A percentile compares a stretch with the other conserved stretches of the same genome.
Conservation (phyloP, 2,113 vertebrate species). For the Microtus ochrogaster region DNA sequence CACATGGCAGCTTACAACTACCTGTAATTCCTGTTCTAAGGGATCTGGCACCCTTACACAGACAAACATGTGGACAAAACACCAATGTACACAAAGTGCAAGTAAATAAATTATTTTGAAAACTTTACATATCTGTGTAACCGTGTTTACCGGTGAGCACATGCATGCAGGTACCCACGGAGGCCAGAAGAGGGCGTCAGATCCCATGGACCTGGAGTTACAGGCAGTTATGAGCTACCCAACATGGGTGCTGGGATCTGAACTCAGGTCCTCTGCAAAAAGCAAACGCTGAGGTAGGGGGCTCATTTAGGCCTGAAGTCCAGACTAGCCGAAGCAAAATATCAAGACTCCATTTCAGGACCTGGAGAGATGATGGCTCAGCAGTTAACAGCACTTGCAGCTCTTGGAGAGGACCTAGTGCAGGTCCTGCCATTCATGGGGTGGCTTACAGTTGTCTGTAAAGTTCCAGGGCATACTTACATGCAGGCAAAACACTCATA, state of each 20-base stretch:
- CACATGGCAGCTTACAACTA: too few species aligned
- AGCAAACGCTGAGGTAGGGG: neutral
- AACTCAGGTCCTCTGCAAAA: neutral
- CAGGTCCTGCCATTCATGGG: neutral
- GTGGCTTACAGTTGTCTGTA: neutral
- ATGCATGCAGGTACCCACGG: neutral
- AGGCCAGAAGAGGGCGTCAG: neutral
- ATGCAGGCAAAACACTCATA: neutral
- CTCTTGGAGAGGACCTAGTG: neutral
- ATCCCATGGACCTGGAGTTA: neutral
- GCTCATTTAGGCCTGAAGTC: neutral
- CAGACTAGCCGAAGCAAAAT: neutral
- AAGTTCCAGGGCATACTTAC: neutral
- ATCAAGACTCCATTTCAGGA: neutral
- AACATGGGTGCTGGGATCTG: neutral
- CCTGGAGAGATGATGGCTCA: neutral
- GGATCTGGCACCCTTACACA: too few species aligned
- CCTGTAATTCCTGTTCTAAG: too few species aligned
- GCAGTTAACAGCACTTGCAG: neutral
- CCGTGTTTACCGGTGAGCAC: too few species aligned
- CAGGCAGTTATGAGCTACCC: neutral
- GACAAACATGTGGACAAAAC: too few species aligned
- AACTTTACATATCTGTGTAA: too few species aligned
- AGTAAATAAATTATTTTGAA: too few species aligned
- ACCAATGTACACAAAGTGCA: too few species aligned